Evolutionary conservation across 2,888 invertebrate genomes (phyloP).

Genomic region (Ferdinandea cuprea): DNA sequence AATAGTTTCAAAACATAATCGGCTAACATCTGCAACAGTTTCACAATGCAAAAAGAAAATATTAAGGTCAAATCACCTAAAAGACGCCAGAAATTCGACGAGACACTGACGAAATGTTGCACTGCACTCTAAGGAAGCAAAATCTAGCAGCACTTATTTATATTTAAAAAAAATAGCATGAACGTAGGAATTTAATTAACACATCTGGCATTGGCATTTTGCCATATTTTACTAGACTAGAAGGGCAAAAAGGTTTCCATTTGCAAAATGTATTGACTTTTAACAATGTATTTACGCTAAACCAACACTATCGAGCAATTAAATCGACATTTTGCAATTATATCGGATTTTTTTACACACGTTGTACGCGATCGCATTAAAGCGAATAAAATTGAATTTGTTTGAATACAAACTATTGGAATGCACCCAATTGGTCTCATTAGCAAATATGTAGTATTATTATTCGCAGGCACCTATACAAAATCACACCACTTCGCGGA

Average conservation of each 20-base stretch:
- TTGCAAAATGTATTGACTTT: constrained; percentile 53
- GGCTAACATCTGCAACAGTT: not conserved
- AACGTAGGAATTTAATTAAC: constrained; percentile 37
- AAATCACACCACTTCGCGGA: constrained; percentile 25
- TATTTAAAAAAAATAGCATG: constrained; percentile 22
- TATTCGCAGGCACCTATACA: not conserved
- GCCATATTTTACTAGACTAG: constrained; percentile 44
- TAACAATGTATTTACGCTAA: constrained; percentile 2
- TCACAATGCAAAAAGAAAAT: not conserved
- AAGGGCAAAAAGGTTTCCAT: constrained; percentile 46
- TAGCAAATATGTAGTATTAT: not conserved
- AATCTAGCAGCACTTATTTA: not conserved
- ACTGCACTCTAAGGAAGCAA: not conserved
- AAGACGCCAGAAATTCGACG: too few relatives aligned
- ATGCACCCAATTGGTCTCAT: constrained; percentile 20
- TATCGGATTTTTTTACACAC: not conserved
- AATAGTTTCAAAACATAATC: too few relatives aligned
- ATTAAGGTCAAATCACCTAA: too few relatives aligned
- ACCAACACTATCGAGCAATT: not conserved
- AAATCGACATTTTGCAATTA: constrained; percentile 1
- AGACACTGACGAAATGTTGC: not conserved
- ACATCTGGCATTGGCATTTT: constrained; percentile 55
- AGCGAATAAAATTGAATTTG: constrained; percentile 17
- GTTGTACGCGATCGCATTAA: not conserved
- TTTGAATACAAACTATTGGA: constrained; percentile 64